Percentiles rank a stretch among this genome's conserved stretches.
These are phyloP conservation scores for Trachops cirrhosus DNA, from an alignment of 2,797 vertebrate species.

Conservation along the genomic window DNA sequence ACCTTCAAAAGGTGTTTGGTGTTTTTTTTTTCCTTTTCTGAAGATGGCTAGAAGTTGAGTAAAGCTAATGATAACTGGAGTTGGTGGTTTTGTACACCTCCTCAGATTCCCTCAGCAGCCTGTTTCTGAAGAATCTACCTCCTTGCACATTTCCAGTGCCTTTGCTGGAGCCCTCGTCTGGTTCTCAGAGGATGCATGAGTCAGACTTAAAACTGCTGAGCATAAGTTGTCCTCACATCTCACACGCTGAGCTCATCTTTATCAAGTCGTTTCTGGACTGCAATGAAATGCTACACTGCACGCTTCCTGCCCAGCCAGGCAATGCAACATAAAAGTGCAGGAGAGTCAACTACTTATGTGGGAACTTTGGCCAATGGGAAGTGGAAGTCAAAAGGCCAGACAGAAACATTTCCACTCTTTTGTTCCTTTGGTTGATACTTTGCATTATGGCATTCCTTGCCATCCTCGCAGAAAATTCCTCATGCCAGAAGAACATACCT, in stretches of 20 bases:
- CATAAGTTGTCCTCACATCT: not conserved
- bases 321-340: not conserved
- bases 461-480: not conserved
- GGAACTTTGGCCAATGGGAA: not conserved
- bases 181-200: not conserved
- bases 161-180: not conserved
- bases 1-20: not conserved
- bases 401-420: not conserved
- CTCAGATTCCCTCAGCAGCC: not conserved
- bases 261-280: not conserved
- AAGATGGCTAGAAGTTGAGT: not conserved
- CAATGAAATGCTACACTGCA: not conserved
- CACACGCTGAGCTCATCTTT: not conserved
- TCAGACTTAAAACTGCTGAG: not conserved
- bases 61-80: not conserved
- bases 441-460: not conserved
- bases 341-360: not conserved
- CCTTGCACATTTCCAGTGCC: not conserved
- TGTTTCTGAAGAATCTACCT: not conserved
- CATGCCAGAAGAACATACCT: not conserved
- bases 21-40: not conserved
- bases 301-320: not conserved
- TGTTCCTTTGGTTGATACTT: not conserved
- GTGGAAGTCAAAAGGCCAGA: not conserved
- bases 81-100: not conserved